These are phyloP conservation scores for Anodontia alba DNA, from an alignment of 2,888 invertebrate species.

Conservation along the genomic window DNA sequence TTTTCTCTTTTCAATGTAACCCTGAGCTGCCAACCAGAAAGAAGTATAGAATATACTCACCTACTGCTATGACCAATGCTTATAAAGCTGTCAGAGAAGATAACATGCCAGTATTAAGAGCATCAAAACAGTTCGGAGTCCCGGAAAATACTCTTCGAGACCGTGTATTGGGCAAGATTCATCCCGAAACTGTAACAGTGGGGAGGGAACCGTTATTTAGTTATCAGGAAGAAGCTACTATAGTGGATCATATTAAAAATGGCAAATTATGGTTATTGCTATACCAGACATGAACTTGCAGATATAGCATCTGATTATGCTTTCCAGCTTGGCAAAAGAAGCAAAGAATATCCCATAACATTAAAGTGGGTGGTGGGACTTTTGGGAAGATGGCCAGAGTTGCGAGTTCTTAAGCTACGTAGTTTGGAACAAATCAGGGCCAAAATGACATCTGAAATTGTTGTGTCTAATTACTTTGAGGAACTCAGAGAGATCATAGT, in stretches of 20 bases:
- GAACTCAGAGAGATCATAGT: background rate
- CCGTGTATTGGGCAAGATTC: slow-evolving; percentile 7
- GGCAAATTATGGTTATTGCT: slow-evolving; percentile 36
- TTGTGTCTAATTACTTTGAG: slow-evolving; percentile 15
- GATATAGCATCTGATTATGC: background rate
- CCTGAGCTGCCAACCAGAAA: no score
- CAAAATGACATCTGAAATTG: slow-evolving; percentile 6
- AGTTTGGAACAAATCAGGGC: slow-evolving; percentile 25
- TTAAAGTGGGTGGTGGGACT: slow-evolving; percentile 26
- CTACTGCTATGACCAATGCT: no score
- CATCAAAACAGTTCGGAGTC: no score
- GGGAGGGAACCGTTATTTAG: slow-evolving; percentile 5
- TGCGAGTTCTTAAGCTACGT: slow-evolving; percentile 25
- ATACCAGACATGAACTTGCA: slow-evolving; percentile 21
- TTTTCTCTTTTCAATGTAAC: no score
- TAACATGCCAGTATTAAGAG: no score
- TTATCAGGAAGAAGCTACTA: slow-evolving; percentile 17
- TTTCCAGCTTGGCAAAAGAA: slow-evolving; percentile 21
- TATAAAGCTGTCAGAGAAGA: no score
- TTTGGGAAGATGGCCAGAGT: slow-evolving; percentile 32
- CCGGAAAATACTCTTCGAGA: no score
- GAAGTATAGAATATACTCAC: no score
- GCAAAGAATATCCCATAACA: background rate
- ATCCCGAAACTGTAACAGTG: slow-evolving; percentile 4
- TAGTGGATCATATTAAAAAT: slow-evolving; percentile 19